phyloP scores from a whole-genome alignment of 1,140 invertebrate species.

The Panonychus citri region DNA sequence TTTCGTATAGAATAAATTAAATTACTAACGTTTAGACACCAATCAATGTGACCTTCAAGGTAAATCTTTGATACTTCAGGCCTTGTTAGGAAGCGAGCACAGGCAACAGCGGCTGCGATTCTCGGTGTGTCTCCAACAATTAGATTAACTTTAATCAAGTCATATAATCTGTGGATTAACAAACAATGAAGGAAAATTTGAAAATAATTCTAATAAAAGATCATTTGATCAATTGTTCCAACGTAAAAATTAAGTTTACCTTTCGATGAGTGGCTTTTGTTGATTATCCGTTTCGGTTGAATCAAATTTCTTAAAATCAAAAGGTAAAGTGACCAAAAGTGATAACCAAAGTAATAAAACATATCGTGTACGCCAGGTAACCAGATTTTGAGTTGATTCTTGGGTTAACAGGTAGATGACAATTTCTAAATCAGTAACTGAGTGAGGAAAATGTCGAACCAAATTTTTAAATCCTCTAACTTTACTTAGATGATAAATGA shows the following conservation, averaged over 20 bases:
- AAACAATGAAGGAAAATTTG: constrained; percentile 3
- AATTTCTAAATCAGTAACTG: constrained; percentile 15
- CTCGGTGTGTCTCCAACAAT: constrained; percentile 39
- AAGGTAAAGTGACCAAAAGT: constrained; percentile 84
- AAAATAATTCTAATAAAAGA: neutral
- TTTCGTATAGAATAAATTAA: neutral
- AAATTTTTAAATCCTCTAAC: constrained; percentile 4
- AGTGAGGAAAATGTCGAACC: constrained; percentile 7
- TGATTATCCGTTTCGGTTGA: constrained; percentile 20
- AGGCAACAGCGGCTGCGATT: constrained; percentile 48
- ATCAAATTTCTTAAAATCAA: constrained; percentile 71
- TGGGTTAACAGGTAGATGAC: constrained; percentile 48
- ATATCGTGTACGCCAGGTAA: constrained; percentile 68
- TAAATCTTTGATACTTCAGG: constrained; percentile 66
- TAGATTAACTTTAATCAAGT: constrained; percentile 56
- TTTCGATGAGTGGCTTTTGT: neutral
- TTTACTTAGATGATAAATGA: neutral
- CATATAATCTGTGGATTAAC: constrained; percentile 49
- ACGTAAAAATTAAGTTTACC: neutral
- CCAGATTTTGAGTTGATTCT: constrained; percentile 46
- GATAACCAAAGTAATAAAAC: constrained; percentile 85
- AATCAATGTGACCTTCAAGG: constrained; percentile 46
- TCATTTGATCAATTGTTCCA: neutral
- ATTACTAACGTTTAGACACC: constrained; percentile 18
- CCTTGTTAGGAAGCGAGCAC: constrained; percentile 61